Conservation (phyloP, 2,113 vertebrate genomes). For the Euleptes europaea region DNA sequence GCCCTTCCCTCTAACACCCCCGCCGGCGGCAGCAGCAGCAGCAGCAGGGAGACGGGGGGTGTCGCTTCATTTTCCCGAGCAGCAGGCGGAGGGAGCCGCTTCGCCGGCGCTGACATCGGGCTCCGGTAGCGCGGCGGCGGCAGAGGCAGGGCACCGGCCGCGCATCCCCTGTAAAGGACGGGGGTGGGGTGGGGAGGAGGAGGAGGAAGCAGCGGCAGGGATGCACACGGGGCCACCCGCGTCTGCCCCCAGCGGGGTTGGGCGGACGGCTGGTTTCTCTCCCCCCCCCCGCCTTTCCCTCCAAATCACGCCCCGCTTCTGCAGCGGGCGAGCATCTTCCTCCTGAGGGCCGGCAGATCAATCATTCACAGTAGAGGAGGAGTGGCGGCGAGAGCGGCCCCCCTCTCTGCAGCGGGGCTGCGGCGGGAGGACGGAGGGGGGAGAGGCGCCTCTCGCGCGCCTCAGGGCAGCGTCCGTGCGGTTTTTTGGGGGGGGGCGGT, state of each 20-base stretch:
- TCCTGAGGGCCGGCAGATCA: constrained; percentile 17
- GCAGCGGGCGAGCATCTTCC: constrained; percentile 9
- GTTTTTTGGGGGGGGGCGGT: not conserved
- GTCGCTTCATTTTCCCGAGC: constrained; percentile 46
- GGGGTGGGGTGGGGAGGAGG: no score
- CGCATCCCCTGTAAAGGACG: constrained; percentile 18
- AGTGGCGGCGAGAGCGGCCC: constrained; percentile 3
- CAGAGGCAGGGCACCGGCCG: constrained; percentile 25
- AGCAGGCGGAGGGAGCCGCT: constrained; percentile 59
- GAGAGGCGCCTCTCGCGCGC: not conserved
- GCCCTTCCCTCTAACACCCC: constrained; percentile 44
- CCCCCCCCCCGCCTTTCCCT: no score
- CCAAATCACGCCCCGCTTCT: constrained; percentile 43
- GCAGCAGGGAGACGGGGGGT: constrained; percentile 42
- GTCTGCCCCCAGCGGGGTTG: constrained; percentile 27
- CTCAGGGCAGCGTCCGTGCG: not conserved
- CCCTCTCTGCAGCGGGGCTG: constrained; percentile 16
- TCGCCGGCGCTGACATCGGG: constrained; percentile 64
- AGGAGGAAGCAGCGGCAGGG: not conserved
- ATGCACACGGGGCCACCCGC: constrained; percentile 6
- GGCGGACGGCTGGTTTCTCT: constrained; percentile 17
- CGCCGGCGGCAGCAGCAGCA: constrained; percentile 44
- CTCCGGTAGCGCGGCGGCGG: constrained; percentile 39
- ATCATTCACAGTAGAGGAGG: constrained; percentile 1
- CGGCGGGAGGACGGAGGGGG: not conserved